These are phyloP conservation scores for Rallus limicola DNA, from an alignment of 2,113 vertebrate species.

Conservation along the genomic window DNA sequence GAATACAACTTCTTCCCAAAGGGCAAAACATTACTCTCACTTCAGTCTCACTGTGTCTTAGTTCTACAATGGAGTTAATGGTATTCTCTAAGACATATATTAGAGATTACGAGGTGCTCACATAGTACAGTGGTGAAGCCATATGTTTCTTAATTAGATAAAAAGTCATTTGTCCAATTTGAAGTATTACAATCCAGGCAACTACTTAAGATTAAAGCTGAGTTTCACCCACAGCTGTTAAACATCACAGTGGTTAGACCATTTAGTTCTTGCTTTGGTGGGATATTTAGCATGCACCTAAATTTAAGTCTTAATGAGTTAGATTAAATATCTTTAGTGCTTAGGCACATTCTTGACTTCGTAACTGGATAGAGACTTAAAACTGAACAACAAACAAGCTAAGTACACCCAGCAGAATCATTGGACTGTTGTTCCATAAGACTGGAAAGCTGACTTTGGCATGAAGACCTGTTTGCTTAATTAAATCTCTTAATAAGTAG, in stretches of 20 bases:
- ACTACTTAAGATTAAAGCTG: background rate
- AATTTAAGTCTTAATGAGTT: conserved; percentile 5
- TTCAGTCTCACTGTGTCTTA: background rate
- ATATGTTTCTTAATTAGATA: background rate
- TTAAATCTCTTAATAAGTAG: conserved; percentile 49
- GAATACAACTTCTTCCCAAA: background rate
- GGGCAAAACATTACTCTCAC: background rate
- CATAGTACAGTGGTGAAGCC: background rate
- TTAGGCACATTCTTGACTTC: background rate
- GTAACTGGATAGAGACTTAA: background rate
- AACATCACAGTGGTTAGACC: background rate
- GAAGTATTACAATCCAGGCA: background rate
- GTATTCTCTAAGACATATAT: background rate
- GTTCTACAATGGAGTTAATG: background rate
- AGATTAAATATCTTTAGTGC: background rate
- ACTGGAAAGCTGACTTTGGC: conserved; percentile 45
- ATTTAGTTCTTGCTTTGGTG: background rate
- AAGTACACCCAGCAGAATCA: background rate
- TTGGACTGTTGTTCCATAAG: background rate
- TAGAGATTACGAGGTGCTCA: background rate
- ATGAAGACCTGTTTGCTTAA: conserved; percentile 44
- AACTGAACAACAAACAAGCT: conserved; percentile 1
- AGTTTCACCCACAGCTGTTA: background rate
- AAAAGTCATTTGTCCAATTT: background rate
- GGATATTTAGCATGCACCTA: background rate